phyloP scores from a whole-genome alignment of 1,140 invertebrate genomes.

The Cotesia chilonis region DNA sequence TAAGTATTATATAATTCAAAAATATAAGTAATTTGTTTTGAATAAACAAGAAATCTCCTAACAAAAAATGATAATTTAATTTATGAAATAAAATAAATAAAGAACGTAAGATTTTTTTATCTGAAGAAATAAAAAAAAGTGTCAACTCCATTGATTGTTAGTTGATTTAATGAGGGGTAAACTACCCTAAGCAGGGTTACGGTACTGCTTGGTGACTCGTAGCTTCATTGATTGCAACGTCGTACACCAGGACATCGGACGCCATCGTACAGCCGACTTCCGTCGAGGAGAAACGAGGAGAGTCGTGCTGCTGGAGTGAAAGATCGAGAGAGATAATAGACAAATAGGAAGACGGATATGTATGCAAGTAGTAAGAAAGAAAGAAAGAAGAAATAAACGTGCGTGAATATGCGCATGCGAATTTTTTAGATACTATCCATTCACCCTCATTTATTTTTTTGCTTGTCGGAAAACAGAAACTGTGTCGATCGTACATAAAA shows the following conservation, averaged over 20 bases:
- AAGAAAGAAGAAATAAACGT: background rate
- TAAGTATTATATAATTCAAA: no score
- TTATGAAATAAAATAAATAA: no score
- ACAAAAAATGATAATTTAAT: no score
- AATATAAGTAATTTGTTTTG: no score
- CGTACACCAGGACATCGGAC: constrained; percentile 50
- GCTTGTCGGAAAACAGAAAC: background rate
- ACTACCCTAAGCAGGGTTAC: constrained; percentile 40
- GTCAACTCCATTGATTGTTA: background rate
- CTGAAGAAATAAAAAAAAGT: no score
- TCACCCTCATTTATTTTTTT: background rate
- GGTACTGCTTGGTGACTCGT: constrained; percentile 61
- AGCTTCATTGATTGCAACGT: constrained; percentile 64
- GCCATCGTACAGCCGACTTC: background rate
- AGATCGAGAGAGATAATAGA: background rate
- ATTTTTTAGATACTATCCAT: background rate
- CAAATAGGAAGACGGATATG: background rate
- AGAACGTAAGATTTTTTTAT: no score
- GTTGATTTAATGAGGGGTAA: constrained; percentile 18
- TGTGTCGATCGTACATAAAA: background rate
- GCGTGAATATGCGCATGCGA: constrained; percentile 9
- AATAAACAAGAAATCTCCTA: no score
- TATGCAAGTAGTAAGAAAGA: background rate
- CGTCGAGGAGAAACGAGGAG: background rate
- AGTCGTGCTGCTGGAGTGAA: constrained; percentile 12